Conservation (phyloP, 2,113 vertebrate species). For the Corythornis cristatus region DNA sequence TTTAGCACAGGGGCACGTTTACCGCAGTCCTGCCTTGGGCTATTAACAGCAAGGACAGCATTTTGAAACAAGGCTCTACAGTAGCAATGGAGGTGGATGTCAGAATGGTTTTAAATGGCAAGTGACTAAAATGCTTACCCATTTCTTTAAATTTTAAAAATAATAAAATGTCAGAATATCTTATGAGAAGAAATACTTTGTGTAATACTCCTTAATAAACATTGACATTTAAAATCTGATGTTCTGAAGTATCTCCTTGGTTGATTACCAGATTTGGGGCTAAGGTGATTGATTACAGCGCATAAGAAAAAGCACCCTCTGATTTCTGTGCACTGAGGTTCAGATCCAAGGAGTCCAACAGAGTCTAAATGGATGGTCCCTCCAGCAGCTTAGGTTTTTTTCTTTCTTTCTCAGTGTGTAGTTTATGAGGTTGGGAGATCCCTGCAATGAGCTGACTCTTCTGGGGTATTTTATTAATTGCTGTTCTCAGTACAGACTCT, state of each 20-base stretch:
- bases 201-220: neutral
- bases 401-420: neutral
- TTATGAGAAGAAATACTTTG: neutral
- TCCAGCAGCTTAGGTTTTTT: constrained; percentile 3
- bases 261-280: neutral
- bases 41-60: neutral
- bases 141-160: neutral
- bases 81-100: neutral
- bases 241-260: neutral
- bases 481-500: neutral
- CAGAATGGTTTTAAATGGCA: neutral
- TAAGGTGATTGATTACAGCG: neutral
- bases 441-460: constrained; percentile 10
- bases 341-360: neutral
- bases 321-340: neutral
- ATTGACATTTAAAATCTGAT: neutral
- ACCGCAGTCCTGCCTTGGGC: neutral
- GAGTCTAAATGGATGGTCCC: neutral
- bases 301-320: neutral
- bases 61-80: neutral
- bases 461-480: constrained; percentile 17
- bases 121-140: neutral
- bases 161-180: neutral
- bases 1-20: neutral
- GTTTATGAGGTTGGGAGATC: neutral